Evolutionary conservation across 64 coral and sea anemone species (phyloP), one percentile per base, ranked within the genome.

Genomic region (Dendronephthya gigantea): DNA sequence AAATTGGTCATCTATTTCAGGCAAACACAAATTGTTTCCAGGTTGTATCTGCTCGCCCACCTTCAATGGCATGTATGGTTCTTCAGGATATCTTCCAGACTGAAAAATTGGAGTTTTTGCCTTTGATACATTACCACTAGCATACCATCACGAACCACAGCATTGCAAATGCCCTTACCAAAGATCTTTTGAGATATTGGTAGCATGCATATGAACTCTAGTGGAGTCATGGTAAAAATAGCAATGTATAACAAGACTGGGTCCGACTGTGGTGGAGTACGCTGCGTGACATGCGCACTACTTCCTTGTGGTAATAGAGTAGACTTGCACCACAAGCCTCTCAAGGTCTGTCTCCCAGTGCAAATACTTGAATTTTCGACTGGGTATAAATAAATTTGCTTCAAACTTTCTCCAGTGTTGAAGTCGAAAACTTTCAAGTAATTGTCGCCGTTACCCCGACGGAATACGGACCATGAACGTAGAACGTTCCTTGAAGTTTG

Each of bases 271-370:
- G 84, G 23, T 16, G 27, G 39, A 11, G 41, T 65, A 17, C 39
- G 34, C 10, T 88, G 88, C 15, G 13, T 69, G 36, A 39, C 36
- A 79, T 36, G 72, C 16, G 47, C 75, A 40, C 48, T 88, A 7
- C 39, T 7, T 39, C 85, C 68, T 48, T 22, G 68, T 83, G 86
- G 90, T 37, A 83, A 68, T 30, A 93, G 92, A 25, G 91, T 83
- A 83, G 92, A 93, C 81, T n/a, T 93, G 91, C 19, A 98, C 40
- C 29, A 90, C 95, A 48, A 93, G 36, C 39, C 87, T 88, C n/a
- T 74, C 39, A 4, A 98, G 70, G 87, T 91, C 92, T n/a, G 86
- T 91, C 49, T 98, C 95, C 95, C 95, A 98, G 23, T 85, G 38
- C 28, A 98, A 82, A 70, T 91, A 81, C 40, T 93, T 98, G 19